Conservation (phyloP, 2,113 vertebrate species). For the Bubo blakistoni region DNA sequence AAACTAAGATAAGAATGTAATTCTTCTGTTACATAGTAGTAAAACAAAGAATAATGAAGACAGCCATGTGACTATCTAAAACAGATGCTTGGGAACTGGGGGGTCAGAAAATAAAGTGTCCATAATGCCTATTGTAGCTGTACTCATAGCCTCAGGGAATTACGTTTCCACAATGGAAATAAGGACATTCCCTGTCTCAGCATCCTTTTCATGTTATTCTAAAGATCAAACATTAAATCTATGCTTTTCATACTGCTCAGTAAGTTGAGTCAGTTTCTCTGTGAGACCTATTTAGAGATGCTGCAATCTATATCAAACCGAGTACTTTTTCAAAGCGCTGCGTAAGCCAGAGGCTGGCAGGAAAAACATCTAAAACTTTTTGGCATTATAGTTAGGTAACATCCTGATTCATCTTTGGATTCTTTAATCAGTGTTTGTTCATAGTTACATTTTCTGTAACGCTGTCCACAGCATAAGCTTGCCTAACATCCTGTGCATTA, state of each 20-base stretch:
- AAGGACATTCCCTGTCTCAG: background rate
- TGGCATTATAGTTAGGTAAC: background rate
- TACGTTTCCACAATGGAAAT: background rate
- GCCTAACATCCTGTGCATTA: rapidly evolving
- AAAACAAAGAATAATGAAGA: background rate
- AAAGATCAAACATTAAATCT: background rate
- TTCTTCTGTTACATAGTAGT: background rate
- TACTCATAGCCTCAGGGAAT: background rate
- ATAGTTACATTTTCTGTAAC: background rate
- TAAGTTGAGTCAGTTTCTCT: background rate
- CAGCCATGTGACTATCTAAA: background rate
- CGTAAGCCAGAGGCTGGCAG: background rate
- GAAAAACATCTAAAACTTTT: background rate
- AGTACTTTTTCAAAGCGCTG: background rate
- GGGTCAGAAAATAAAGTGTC: background rate
- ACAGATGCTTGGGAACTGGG: background rate
- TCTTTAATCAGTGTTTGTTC: background rate
- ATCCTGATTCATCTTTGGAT: background rate
- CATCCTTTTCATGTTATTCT: background rate
- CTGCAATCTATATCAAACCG: background rate
- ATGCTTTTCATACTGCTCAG: background rate
- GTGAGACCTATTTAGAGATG: background rate
- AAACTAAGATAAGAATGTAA: background rate
- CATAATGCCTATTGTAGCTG: background rate
- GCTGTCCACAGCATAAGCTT: background rate